A percentile compares a stretch with the other conserved stretches of the same genome.
phyloP scores from a whole-genome alignment of 1,140 invertebrate species.

The Drosophila sucinea region DNA sequence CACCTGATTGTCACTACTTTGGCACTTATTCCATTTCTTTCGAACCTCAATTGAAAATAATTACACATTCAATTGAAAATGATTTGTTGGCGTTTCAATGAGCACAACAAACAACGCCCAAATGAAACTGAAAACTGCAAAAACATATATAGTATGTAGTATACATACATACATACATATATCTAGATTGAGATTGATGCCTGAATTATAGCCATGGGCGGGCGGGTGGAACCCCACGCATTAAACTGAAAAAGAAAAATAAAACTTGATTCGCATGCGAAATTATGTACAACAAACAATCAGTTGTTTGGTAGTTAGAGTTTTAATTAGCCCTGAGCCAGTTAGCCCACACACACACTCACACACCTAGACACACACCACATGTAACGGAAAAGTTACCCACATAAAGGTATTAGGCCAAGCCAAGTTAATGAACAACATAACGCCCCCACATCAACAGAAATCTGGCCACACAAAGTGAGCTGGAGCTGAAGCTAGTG shows the following conservation, averaged over 20 bases:
- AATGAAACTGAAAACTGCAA: conserved; percentile 69
- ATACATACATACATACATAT: conserved; percentile 25
- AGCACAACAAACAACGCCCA: conserved; percentile 51
- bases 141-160: conserved; percentile 16
- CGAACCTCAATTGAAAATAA: conserved; percentile 39
- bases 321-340: conserved; percentile 80
- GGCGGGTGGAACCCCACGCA: conserved; percentile 24
- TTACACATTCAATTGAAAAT: conserved; percentile 68
- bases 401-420: conserved; percentile 29
- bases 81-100: conserved; percentile 47
- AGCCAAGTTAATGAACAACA: conserved; percentile 49
- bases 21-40: conserved; percentile 25
- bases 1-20: conserved; percentile 33
- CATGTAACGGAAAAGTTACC: conserved; percentile 71
- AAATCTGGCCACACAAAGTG: conserved; percentile 12
- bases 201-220: conserved; percentile 34
- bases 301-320: conserved; percentile 25
- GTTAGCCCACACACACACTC: conserved; percentile 57
- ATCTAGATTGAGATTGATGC: conserved; percentile 65
- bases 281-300: conserved; percentile 33
- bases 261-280: conserved; percentile 45
- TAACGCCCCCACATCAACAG: conserved; percentile 38
- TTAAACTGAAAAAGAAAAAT: conserved; percentile 4
- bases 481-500: neutral
- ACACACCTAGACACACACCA: conserved; percentile 25